phyloP scores from a whole-genome alignment of 2,888 invertebrate species.

The Omphaloscelis lunosa region DNA sequence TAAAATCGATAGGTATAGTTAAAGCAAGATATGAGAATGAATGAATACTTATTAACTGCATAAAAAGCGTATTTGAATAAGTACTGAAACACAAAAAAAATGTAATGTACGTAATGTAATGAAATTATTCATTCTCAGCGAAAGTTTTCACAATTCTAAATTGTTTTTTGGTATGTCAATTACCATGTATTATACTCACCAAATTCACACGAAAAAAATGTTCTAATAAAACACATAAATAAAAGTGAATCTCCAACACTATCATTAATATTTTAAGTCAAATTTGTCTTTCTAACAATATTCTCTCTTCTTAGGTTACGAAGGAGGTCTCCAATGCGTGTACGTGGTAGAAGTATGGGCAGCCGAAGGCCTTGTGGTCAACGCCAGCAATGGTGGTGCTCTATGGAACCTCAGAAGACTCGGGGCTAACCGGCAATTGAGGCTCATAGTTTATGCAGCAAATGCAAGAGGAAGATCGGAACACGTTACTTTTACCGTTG shows the following conservation, averaged over 20 bases:
- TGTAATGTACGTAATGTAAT: no score
- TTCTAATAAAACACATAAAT: neutral
- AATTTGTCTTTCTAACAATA: neutral
- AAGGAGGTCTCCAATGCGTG: constrained; percentile 94
- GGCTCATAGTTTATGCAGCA: constrained; percentile 95
- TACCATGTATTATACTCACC: neutral
- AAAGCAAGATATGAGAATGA: neutral
- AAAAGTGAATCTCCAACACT: neutral
- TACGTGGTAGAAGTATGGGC: constrained; percentile 94
- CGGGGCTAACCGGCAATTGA: constrained; percentile 94
- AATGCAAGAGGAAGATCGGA: constrained; percentile 96
- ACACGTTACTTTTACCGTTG: constrained; percentile 87
- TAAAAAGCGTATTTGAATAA: no score
- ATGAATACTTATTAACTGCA: no score
- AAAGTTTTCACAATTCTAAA: neutral
- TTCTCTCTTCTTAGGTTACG: constrained; percentile 90
- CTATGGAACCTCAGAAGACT: constrained; percentile 94
- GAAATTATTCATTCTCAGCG: neutral
- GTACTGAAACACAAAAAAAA: no score
- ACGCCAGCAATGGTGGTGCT: constrained; percentile 93
- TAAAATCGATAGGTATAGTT: neutral
- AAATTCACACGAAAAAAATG: neutral
- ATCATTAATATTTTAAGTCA: neutral
- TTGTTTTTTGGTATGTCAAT: neutral
- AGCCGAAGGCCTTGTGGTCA: constrained; percentile 92